phyloP scores from a whole-genome alignment of 2,113 vertebrate species.

The Thermophis baileyi region DNA sequence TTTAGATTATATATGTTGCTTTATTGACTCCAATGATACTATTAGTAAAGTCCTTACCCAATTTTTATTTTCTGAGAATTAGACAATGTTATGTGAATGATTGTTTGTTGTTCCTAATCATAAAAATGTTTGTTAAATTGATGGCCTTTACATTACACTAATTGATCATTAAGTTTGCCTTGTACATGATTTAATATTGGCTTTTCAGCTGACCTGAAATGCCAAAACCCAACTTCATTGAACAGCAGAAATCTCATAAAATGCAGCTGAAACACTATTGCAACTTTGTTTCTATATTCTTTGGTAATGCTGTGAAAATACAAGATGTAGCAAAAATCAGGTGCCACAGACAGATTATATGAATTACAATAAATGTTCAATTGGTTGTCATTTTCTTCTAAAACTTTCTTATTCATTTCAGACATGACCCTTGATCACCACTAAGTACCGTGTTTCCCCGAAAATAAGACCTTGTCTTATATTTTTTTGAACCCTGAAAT shows the following conservation, averaged over 20 bases:
- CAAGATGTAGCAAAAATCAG: neutral
- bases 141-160: neutral
- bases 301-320: neutral
- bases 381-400: neutral
- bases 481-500: no score
- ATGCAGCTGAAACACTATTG: constrained; percentile 19
- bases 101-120: neutral
- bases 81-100: neutral
- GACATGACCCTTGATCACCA: neutral
- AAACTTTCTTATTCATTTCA: neutral
- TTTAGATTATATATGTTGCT: neutral
- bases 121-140: neutral
- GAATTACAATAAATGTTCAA: neutral
- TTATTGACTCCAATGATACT: neutral
- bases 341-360: neutral
- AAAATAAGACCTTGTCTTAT: no score
- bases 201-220: neutral
- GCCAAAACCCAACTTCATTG: neutral
- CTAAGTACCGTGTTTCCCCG: no score
- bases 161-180: neutral
- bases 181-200: neutral
- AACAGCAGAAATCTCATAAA: neutral
- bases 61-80: neutral
- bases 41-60: neutral
- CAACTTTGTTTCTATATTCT: constrained; percentile 44